These are phyloP conservation scores for Lycocerus yunnanus DNA, from an alignment of 2,888 invertebrate species.

Conservation along the genomic window DNA sequence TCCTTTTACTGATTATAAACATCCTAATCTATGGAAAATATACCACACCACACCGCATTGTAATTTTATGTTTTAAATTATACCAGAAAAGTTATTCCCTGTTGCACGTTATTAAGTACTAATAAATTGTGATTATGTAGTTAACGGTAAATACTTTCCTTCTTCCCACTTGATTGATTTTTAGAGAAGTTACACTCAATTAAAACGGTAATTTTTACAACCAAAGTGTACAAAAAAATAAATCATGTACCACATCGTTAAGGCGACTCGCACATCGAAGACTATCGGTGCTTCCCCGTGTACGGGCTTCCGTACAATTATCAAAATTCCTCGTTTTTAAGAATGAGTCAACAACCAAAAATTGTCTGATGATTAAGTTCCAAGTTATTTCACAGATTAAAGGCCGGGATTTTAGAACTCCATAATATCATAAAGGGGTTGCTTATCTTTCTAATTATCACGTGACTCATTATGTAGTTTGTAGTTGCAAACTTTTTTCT, in stretches of 20 bases:
- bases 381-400: background rate
- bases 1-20: constrained; percentile 8
- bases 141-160: background rate
- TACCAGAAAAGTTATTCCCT: background rate
- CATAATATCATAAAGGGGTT: background rate
- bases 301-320: no score
- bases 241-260: background rate
- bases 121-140: background rate
- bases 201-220: background rate
- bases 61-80: background rate
- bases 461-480: background rate
- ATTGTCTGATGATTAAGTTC: background rate
- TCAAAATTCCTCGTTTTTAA: background rate
- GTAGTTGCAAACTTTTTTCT: background rate
- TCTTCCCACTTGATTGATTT: background rate
- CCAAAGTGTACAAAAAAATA: no score
- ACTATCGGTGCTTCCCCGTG: background rate
- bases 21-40: background rate
- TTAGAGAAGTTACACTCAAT: background rate
- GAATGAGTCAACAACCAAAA: background rate
- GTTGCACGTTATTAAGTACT: no score
- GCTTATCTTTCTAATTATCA: background rate
- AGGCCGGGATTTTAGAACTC: background rate
- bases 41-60: background rate
- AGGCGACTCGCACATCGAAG: background rate